Conservation (phyloP, 2,113 vertebrate genomes). For the Sceloporus tristichus region DNA sequence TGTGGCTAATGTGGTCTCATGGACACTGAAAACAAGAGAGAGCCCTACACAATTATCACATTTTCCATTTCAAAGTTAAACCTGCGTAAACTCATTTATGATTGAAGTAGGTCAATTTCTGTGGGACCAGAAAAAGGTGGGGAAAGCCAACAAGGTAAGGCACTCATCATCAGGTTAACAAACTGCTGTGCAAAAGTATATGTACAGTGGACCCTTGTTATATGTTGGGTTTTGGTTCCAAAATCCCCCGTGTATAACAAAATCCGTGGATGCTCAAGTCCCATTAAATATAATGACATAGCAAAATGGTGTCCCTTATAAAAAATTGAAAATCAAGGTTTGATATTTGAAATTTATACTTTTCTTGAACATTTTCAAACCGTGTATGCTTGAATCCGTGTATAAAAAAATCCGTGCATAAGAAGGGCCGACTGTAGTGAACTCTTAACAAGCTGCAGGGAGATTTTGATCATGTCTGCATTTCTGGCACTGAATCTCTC, state of each 20-base stretch:
- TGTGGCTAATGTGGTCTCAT: slow-evolving; percentile 5
- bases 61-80: background rate
- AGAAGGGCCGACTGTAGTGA: background rate
- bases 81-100: background rate
- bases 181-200: background rate
- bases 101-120: background rate
- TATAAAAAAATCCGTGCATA: no score
- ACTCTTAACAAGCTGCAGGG: background rate
- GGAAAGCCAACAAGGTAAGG: background rate
- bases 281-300: no score
- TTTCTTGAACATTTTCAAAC: no score
- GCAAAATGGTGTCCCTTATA: no score
- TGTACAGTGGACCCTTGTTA: no score
- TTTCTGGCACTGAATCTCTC: no score
- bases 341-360: no score
- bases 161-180: background rate
- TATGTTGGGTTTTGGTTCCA: no score
- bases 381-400: no score
- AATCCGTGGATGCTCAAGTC: no score
- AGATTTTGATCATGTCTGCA: background rate
- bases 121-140: background rate
- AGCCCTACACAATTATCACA: background rate
- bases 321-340: no score
- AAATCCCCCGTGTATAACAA: no score
- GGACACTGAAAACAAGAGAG: background rate